Base-by-base conservation (phyloP, 2,888 invertebrate species). In the Rhorus exstirpatorius region DNA sequence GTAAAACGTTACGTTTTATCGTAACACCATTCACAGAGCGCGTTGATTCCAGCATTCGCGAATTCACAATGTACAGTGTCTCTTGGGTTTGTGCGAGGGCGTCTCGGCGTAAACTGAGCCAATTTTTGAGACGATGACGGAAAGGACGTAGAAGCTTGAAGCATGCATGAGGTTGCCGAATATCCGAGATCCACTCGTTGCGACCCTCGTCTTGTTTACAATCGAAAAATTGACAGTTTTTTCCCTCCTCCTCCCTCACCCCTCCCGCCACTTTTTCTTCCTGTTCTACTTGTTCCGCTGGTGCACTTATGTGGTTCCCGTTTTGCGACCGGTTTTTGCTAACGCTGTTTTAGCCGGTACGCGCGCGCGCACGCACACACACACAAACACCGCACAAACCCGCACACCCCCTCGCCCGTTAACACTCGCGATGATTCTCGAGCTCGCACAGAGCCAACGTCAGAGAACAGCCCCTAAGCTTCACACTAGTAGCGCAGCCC, bases 81-180 rank as follows among this genome's bases (percentile, higher is more conserved):
- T 31, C 31, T 31, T 31, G 31, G n/a, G n/a, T n/a, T n/a, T n/a
- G 14, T 17, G 46, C 46, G 46, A 46, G 41, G 26, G 60, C 87
- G 83, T 83, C 24, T 87, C 84, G 67, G 85, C 86, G 68, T 81
- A 84, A 24, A 85, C 84, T 46, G 83, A 72, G 21, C 46, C n/a
- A n/a, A n/a, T n/a, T n/a, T n/a, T n/a, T n/a, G n/a, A n/a, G n/a
- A n/a, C n/a, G n/a, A n/a, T 61, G 79, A 60, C 53, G 49, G n/a
- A n/a, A 81, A 74, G 74, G 76, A 71, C 70, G 85, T 85, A 93
- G 90, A 90, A 93, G 93, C 90, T 93, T 87, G 85, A 79, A 26
- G 82, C 61, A 44, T 17, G 79, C 81, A 87, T 87, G 82, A 88
- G 87, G 85, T 93, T 91, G 93, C 94, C 94, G 93, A 94, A 89